Base-by-base conservation (phyloP, 2,797 vertebrate genomes). In the Gadopsis marmoratus region DNA sequence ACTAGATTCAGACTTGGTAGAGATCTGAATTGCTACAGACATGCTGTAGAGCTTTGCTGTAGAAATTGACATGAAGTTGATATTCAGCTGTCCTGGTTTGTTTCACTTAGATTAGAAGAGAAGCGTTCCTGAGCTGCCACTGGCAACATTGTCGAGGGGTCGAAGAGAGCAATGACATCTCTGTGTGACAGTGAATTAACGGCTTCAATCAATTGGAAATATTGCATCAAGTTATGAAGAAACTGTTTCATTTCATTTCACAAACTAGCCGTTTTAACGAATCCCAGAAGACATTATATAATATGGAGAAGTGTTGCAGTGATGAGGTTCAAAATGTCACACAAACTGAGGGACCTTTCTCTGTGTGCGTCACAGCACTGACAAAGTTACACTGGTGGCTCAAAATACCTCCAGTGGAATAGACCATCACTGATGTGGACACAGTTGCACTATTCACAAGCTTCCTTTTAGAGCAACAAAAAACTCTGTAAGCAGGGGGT, bases 331-430 rank as follows among this genome's bases (percentile, higher is more conserved):
- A 63, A 29, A 54, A 66, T 79, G 71, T 74, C 59, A 63, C 68
- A 54, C 51, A 84, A 84, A 89, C 88, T 83, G 62, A 86, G 62
- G 60, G 74, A 39, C 67, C 86, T 91, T 91, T 92, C 73, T 71
- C 13, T 23, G 35, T 60, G 79, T 93, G 91, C 85, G 76, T 93
- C 90, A 91, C 74, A 60, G 48, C 1, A 3, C 5, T n/a, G 78
- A 72, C 63, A 76, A 81, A 91, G 88, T 90, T 88, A 88, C 69
- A 59, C 74, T 3, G 16, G 9, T 12, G 17, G 60, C 50, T 64
- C 39, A 84, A 88, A 87, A 83, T 69, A 83, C 55, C 69, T 55
- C 47, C 35, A 75, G 7, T 21, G 16, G 62, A 51, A 60, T 47
- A 82, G 47, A 80, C 65, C 76, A 47, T 74, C 14, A 39, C 68